phyloP scores from a whole-genome alignment of 2,797 vertebrate genomes.

The Pangasius djambal region DNA sequence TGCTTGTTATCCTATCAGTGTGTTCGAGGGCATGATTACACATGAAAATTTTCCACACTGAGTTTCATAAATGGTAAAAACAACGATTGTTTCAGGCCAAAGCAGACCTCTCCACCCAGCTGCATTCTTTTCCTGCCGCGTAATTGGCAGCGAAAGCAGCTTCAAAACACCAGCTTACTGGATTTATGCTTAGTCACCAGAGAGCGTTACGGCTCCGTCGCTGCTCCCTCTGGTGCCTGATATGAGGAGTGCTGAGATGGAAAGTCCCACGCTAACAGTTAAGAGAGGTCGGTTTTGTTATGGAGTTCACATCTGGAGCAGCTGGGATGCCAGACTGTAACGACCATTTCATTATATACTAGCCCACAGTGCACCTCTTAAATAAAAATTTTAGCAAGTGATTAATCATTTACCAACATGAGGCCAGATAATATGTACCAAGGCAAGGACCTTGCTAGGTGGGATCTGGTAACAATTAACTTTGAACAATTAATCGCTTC shows the following conservation, averaged over 20 bases:
- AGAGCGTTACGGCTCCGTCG: not conserved
- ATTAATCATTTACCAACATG: not conserved
- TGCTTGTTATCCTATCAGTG: not conserved
- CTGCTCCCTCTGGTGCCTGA: constrained; percentile 50
- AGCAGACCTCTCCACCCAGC: constrained; percentile 26
- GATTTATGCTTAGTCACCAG: constrained; percentile 45
- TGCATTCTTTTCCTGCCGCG: constrained; percentile 39
- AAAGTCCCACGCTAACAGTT: constrained; percentile 26
- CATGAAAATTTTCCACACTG: constrained; percentile 17
- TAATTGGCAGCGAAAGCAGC: constrained; percentile 19
- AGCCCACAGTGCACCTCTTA: not conserved
- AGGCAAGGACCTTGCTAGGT: not conserved
- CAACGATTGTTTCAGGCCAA: constrained; percentile 21
- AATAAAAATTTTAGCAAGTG: not conserved
- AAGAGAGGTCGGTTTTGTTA: constrained; percentile 7
- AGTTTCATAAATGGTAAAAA: constrained; percentile 19
- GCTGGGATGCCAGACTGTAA: not conserved
- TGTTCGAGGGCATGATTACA: not conserved
- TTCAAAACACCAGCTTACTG: constrained; percentile 43
- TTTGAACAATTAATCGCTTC: no score
- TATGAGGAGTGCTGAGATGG: not conserved
- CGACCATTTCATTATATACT: not conserved
- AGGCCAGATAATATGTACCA: no score
- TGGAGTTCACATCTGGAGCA: not conserved
- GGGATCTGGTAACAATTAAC: not conserved